Evolutionary conservation across 2,888 invertebrate genomes (phyloP).

Genomic region (Glaucopsyche alexis): DNA sequence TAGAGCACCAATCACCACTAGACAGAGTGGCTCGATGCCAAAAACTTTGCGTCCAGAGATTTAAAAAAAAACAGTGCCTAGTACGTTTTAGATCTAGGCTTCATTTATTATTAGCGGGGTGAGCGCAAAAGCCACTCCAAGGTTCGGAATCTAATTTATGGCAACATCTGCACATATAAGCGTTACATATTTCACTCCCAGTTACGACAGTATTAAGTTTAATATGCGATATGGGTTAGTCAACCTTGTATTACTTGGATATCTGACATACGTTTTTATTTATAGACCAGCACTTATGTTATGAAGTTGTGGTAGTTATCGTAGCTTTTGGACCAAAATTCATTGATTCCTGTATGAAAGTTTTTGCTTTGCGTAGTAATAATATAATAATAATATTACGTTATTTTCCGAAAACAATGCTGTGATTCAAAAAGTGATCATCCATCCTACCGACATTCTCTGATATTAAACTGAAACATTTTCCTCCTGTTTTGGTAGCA

Average conservation of each 20-base stretch:
- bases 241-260: slow-evolving; percentile 1
- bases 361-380: too few species aligned
- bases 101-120: slow-evolving; percentile 4
- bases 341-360: too few species aligned
- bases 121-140: slow-evolving; percentile 17
- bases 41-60: neutral
- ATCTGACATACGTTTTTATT: neutral
- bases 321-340: too few species aligned
- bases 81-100: neutral
- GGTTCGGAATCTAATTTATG: slow-evolving; percentile 18
- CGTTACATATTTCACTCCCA: slow-evolving; percentile 9
- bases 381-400: too few species aligned
- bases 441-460: neutral
- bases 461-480: slow-evolving; percentile 16
- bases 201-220: neutral
- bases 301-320: neutral
- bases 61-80: neutral
- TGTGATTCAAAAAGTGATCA: neutral
- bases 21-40: neutral
- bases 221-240: slow-evolving; percentile 3
- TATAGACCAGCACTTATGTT: neutral
- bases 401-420: neutral
- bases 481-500: slow-evolving; percentile 7
- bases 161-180: slow-evolving; percentile 2
- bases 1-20: neutral